phyloP scores from a whole-genome alignment of 1,140 invertebrate genomes.

The Condylostylus longicornis region DNA sequence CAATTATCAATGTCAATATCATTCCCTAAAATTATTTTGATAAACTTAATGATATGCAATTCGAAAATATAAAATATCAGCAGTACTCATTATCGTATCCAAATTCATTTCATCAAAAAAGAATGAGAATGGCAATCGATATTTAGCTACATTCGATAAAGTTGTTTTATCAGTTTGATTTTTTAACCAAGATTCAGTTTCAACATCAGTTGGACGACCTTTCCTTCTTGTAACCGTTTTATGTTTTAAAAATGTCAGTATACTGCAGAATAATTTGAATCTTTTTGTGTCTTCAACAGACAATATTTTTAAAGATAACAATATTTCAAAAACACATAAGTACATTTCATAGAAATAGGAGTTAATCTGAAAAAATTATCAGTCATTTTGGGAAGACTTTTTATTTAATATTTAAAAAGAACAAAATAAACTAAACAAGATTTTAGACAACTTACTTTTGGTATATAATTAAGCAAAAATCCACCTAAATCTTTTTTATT shows the following conservation, averaged over 20 bases:
- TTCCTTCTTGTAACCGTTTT: slow-evolving; percentile 23
- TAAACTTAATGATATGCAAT: too few species aligned
- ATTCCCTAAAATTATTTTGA: slow-evolving; percentile 15
- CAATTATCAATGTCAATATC: slow-evolving; percentile 29
- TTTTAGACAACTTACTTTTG: slow-evolving; percentile 11
- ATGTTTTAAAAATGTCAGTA: slow-evolving; percentile 26
- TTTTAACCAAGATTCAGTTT: slow-evolving; percentile 27
- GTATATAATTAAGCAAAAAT: slow-evolving; percentile 20
- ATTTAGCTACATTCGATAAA: slow-evolving; percentile 26
- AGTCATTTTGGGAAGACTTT: background rate
- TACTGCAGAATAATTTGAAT: slow-evolving; percentile 25
- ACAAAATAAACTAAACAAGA: background rate
- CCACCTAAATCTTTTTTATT: slow-evolving; percentile 19
- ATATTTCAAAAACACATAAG: slow-evolving; percentile 25
- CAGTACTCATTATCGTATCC: too few species aligned
- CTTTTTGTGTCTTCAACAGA: slow-evolving; percentile 17
- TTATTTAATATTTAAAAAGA: too few species aligned
- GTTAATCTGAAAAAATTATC: slow-evolving; percentile 29
- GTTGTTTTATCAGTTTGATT: slow-evolving; percentile 22
- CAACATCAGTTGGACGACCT: slow-evolving; percentile 21
- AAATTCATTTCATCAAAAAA: too few species aligned
- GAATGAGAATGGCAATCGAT: slow-evolving; percentile 25
- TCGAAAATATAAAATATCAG: too few species aligned
- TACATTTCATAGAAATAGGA: slow-evolving; percentile 30
- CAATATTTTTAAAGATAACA: slow-evolving; percentile 20